Conservation (phyloP, 2,888 invertebrate species). For the Monopis laevigella region DNA sequence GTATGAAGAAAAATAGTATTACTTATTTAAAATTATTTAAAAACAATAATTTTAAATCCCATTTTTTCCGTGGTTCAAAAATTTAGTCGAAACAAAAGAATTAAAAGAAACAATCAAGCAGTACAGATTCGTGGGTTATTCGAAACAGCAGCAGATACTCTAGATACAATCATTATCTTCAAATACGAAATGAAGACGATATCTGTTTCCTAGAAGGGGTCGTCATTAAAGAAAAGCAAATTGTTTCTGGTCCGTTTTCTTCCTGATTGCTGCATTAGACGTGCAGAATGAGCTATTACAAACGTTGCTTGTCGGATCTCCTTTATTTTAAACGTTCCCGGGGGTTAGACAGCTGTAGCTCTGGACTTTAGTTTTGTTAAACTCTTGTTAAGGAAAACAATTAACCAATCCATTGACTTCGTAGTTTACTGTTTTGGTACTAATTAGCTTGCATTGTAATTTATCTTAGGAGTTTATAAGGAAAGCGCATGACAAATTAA, state of each 20-base stretch:
- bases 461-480: no score
- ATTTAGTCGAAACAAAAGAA: no score
- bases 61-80: no score
- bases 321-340: slow-evolving; percentile 44
- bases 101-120: no score
- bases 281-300: slow-evolving; percentile 48
- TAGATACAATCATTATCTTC: slow-evolving; percentile 4
- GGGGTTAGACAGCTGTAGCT: slow-evolving; percentile 31
- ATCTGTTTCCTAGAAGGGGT: slow-evolving; percentile 10
- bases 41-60: no score
- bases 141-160: no score
- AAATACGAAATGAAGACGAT: slow-evolving; percentile 5
- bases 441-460: no score
- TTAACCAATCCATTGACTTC: slow-evolving; percentile 24
- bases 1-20: no score
- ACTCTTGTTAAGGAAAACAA: slow-evolving; percentile 27
- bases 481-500: no score
- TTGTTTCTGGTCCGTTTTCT: slow-evolving; percentile 45
- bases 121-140: no score
- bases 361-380: slow-evolving; percentile 15
- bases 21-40: no score
- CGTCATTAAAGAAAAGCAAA: slow-evolving; percentile 25
- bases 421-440: slow-evolving; percentile 3
- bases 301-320: slow-evolving; percentile 30
- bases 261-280: slow-evolving; percentile 55